Evolutionary conservation across 2,113 vertebrate genomes (phyloP), one percentile per base, ranked within the genome.

Genomic region (Xenus cinereus): DNA sequence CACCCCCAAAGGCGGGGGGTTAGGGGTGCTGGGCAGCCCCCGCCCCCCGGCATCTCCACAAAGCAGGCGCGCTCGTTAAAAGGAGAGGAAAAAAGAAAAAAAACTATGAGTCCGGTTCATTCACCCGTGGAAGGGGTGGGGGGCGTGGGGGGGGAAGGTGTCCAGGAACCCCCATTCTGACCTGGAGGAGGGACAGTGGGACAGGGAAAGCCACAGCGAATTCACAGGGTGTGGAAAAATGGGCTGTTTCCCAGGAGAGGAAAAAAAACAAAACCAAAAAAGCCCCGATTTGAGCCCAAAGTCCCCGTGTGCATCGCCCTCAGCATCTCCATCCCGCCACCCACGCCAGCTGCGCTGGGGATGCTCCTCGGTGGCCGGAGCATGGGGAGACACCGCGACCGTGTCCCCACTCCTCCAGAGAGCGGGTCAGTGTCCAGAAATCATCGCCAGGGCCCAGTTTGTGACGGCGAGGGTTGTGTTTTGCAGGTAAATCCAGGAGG

Each of bases 401-500:
- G 1, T 3, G 20, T 2, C 19, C 23, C 37, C 39, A 5, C 53
- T 27, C 18, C 54, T 33, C 43, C n/a, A 1, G 60, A 7, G 19
- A 62, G 53, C n/a, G 6, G 71, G 22, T 98, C 98, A 99, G 9
- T 93, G 98, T 68, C 95, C 98, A 4, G 99, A 99, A 66, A 99
- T 97, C 78, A 98, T 93, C 39, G 99, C 97, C 87, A 99, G 94
- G 39, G 98, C 98, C 99, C 99, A 99, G 91, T 99, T 97, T 89
- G 98, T 98, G 95, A 99, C 77, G 41, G 99, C 98, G 0, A 98
- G 48, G 0, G 98, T 99, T 0, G 98, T 97, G 69, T 99, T 98
- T 79, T 99, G 99, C 56, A 99, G 97, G 50, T 98, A 98, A 50
- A 97, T 84, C 99, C 99, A 99, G 7, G 98, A 99, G 14, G 98